These are phyloP conservation scores for Nesoenas mayeri DNA, from an alignment of 2,113 vertebrate species.

Conservation along the genomic window DNA sequence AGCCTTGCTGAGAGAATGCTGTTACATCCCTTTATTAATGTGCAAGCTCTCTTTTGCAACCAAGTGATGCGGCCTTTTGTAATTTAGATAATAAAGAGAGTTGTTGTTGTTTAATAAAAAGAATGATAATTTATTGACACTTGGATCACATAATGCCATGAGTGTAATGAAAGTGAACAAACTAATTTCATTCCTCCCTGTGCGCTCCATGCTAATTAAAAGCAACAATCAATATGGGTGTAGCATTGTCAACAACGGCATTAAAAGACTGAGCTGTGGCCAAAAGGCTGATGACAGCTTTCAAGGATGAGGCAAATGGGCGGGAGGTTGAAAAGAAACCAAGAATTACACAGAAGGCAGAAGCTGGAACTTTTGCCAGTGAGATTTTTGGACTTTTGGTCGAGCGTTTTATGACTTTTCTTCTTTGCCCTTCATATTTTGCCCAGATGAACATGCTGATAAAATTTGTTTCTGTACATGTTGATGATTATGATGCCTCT, in stretches of 20 bases:
- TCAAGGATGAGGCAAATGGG: not conserved
- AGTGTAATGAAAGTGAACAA: constrained; percentile 48
- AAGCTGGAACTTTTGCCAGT: not conserved
- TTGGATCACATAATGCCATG: constrained; percentile 24
- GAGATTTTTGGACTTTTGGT: not conserved
- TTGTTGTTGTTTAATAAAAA: constrained; percentile 60
- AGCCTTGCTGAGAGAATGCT: constrained; percentile 19
- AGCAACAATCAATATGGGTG: constrained; percentile 43
- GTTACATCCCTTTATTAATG: constrained; percentile 45
- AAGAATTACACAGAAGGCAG: not conserved
- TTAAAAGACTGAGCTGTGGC: constrained; percentile 16
- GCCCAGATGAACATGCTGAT: not conserved
- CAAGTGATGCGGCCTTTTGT: constrained; percentile 38
- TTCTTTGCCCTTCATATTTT: not conserved
- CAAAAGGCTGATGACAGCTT: not conserved
- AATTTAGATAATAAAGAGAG: constrained; percentile 64
- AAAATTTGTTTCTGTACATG: not conserved
- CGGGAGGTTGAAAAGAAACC: not conserved
- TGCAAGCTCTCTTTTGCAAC: constrained; percentile 48
- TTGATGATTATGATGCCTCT: not conserved
- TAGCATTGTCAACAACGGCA: not conserved
- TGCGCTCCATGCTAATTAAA: constrained; percentile 62
- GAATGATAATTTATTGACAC: constrained; percentile 66
- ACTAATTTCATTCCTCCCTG: constrained; percentile 27
- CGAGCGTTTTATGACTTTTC: not conserved